Evolutionary conservation across 2,113 vertebrate genomes (phyloP).

Genomic region (Dasyornis broadbenti): DNA sequence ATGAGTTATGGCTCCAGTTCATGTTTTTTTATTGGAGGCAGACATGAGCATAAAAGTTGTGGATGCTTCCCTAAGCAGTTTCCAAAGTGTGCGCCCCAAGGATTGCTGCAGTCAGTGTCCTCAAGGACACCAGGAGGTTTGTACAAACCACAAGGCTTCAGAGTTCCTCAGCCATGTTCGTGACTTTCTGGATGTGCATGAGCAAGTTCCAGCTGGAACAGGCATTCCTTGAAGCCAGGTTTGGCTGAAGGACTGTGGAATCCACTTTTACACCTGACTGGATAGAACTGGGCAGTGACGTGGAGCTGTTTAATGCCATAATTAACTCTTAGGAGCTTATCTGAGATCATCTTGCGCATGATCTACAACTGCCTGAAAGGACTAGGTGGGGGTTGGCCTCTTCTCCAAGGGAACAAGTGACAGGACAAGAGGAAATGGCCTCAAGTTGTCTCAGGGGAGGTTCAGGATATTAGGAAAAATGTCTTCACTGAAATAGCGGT

Average conservation of each 20-base stretch:
- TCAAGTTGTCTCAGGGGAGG: not conserved
- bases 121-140: not conserved
- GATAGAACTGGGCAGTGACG: not conserved
- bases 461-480: not conserved
- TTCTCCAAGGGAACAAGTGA: not conserved
- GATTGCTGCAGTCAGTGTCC: not conserved
- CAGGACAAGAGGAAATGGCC: not conserved
- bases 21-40: not conserved
- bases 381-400: not conserved
- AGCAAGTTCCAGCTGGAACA: not conserved
- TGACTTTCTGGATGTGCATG: rapidly evolving
- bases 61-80: not conserved
- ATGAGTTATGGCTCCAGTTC: not conserved
- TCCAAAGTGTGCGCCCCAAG: rapidly evolving
- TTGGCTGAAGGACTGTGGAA: not conserved
- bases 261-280: not conserved
- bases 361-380: not conserved
- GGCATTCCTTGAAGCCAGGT: not conserved
- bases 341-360: not conserved
- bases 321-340: not conserved
- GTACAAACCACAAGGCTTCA: not conserved
- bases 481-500: not conserved
- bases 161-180: not conserved
- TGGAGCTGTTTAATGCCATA: not conserved
- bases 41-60: not conserved